Evolutionary conservation across 2,888 invertebrate genomes (phyloP).

Genomic region (Mycogona germanica): DNA sequence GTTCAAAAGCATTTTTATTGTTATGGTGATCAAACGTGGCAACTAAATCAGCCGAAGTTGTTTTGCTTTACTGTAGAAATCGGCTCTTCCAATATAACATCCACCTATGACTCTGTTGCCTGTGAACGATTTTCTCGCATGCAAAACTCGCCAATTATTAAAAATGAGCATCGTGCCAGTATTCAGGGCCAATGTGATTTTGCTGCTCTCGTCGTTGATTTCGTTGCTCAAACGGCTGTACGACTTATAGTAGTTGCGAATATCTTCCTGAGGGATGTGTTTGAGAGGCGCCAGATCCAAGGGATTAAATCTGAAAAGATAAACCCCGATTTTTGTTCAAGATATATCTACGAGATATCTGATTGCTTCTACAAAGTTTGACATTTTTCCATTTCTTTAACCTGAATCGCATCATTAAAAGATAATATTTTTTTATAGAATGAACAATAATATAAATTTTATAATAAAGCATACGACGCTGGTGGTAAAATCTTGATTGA

Average conservation of each 20-base stretch:
- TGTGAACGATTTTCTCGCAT: slow-evolving; percentile 55
- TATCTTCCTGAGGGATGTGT: slow-evolving; percentile 39
- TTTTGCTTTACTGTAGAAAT: slow-evolving; percentile 49
- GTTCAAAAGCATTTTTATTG: too few species aligned
- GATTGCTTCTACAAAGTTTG: too few species aligned
- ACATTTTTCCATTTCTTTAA: too few species aligned
- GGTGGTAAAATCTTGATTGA: too few species aligned
- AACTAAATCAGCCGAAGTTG: slow-evolving; percentile 21
- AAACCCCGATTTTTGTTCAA: too few species aligned
- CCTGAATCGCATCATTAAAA: too few species aligned
- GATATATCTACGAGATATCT: too few species aligned
- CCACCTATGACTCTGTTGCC: slow-evolving; percentile 54
- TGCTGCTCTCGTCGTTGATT: slow-evolving; percentile 22
- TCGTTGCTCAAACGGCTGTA: background rate
- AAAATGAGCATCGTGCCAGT: slow-evolving; percentile 59
- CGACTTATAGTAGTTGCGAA: slow-evolving; percentile 46
- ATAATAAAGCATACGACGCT: too few species aligned
- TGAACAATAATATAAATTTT: too few species aligned
- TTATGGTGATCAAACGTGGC: too few species aligned
- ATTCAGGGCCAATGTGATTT: slow-evolving; percentile 29
- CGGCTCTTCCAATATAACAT: slow-evolving; percentile 57
- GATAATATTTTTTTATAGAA: too few species aligned
- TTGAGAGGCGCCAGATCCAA: slow-evolving; percentile 57
- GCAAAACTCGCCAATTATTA: slow-evolving; percentile 66
- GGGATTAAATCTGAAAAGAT: slow-evolving; percentile 48